These are phyloP conservation scores for Tigriopus japonicus DNA, from an alignment of 1,140 invertebrate species.

Conservation along the genomic window DNA sequence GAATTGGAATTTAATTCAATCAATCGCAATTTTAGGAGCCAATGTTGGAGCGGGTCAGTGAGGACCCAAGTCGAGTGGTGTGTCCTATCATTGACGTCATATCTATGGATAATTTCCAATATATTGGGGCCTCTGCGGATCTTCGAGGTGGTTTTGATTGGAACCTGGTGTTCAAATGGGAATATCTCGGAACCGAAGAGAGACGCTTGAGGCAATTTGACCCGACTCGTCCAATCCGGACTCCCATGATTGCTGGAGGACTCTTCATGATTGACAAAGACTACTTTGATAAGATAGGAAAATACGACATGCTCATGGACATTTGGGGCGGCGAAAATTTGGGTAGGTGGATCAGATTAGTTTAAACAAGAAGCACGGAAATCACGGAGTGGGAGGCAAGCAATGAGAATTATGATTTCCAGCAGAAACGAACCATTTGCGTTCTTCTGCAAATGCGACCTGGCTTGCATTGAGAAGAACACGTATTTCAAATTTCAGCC, in stretches of 20 bases:
- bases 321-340: conserved; percentile 83
- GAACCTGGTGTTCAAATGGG: conserved; percentile 92
- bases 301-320: conserved; percentile 94
- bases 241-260: conserved; percentile 82
- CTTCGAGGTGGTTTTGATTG: conserved; percentile 88
- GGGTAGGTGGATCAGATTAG: no score
- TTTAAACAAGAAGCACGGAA: no score
- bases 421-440: no score
- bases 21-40: conserved; percentile 43
- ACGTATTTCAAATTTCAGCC: no score
- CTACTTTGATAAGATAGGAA: conserved; percentile 83
- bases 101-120: conserved; percentile 94
- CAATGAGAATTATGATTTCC: no score
- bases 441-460: no score
- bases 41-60: conserved; percentile 66
- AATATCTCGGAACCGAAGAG: conserved; percentile 68
- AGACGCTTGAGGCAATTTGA: conserved; percentile 54
- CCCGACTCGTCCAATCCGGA: conserved; percentile 38
- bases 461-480: no score
- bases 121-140: conserved; percentile 77
- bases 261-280: conserved; percentile 77
- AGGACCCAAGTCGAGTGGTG: conserved; percentile 56
- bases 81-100: conserved; percentile 95
- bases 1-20: no score
- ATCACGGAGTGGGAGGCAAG: no score